Evolutionary conservation across 2,113 vertebrate genomes (phyloP).

Genomic region (Pituophis catenifer): DNA sequence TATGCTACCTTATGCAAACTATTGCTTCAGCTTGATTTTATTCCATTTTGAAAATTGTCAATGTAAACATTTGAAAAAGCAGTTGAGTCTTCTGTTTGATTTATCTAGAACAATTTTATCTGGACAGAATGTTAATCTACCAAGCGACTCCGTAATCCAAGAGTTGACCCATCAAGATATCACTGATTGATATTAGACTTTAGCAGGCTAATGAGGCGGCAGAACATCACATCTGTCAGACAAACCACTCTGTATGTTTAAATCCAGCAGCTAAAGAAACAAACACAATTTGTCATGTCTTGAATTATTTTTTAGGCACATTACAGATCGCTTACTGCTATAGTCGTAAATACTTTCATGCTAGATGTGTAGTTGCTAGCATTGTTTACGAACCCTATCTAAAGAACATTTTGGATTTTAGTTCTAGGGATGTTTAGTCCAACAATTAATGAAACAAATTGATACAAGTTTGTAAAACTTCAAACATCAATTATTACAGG

Average conservation of each 20-base stretch:
- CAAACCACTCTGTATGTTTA: conserved; percentile 82
- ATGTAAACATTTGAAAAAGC: fast-evolving
- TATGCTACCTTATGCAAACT: background rate
- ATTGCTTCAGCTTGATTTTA: conserved; percentile 36
- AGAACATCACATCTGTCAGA: conserved; percentile 59
- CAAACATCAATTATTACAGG: background rate
- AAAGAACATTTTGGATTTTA: background rate
- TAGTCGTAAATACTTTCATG: background rate
- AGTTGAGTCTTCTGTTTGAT: fast-evolving
- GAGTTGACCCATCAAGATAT: background rate
- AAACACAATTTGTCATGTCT: background rate
- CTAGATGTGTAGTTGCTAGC: background rate
- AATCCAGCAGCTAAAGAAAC: conserved; percentile 78
- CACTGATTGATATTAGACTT: background rate
- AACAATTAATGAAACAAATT: background rate
- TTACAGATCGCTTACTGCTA: background rate
- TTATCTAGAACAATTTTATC: fast-evolving
- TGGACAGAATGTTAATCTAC: fast-evolving
- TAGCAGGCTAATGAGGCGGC: background rate
- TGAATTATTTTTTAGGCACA: fast-evolving
- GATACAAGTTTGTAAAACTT: background rate
- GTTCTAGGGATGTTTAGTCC: background rate
- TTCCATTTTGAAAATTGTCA: background rate
- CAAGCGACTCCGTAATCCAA: background rate
- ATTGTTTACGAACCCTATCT: background rate